These are phyloP conservation scores for Oncorhynchus mykiss DNA, from an alignment of 2,113 vertebrate genomes.

Conservation along the genomic window DNA sequence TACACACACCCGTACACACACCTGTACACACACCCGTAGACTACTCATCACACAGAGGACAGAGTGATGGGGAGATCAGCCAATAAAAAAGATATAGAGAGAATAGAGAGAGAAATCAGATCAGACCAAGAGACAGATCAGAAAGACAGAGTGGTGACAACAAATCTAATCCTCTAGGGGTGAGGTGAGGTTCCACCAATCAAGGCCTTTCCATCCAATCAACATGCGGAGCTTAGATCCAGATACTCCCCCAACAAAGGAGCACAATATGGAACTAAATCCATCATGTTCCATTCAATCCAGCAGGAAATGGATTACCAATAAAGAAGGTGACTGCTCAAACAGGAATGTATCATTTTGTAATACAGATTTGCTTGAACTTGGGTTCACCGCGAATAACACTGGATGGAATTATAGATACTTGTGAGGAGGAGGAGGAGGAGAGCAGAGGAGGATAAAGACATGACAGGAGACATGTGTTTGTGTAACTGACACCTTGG, in stretches of 20 bases:
- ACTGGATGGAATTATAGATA: neutral
- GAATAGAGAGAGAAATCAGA: neutral
- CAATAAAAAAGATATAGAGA: neutral
- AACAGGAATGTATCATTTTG: constrained; percentile 16
- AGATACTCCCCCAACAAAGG: constrained; percentile 9
- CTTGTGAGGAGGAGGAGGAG: neutral
- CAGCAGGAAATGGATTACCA: constrained; percentile 15
- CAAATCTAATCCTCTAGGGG: neutral
- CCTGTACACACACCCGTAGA: too few relatives aligned
- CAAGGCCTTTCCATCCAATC: constrained; percentile 29
- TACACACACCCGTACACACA: too few relatives aligned
- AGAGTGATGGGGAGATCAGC: neutral
- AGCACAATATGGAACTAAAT: constrained; percentile 21
- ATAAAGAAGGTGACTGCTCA: constrained; percentile 25
- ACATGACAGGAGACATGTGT: neutral
- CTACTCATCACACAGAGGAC: neutral
- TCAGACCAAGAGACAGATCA: neutral
- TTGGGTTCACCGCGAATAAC: neutral
- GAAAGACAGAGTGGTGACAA: neutral
- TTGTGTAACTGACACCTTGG: neutral
- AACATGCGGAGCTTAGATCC: neutral
- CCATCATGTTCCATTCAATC: constrained; percentile 30
- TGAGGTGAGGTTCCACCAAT: constrained; percentile 29
- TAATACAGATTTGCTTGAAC: constrained; percentile 14
- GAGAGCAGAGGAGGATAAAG: neutral